These are phyloP conservation scores for Archips xylosteana DNA, from an alignment of 2,888 invertebrate species.

Conservation along the genomic window DNA sequence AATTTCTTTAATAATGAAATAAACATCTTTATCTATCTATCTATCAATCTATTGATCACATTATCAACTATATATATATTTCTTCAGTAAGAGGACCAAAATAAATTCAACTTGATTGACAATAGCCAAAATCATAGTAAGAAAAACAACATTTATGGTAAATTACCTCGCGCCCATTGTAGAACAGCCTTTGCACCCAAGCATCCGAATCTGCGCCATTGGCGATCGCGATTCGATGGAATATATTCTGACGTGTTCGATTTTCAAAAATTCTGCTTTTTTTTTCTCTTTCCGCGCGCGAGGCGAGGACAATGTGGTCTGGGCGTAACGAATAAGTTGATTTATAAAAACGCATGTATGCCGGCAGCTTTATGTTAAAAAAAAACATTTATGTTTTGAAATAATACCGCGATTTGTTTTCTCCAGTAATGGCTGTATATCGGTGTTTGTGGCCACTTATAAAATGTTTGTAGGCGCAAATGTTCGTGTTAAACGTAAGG, in stretches of 20 bases:
- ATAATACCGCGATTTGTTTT: slow-evolving; percentile 62
- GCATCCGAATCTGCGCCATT: slow-evolving; percentile 61
- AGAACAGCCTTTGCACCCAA: slow-evolving; percentile 45
- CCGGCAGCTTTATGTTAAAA: slow-evolving; percentile 56
- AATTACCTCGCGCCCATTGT: slow-evolving; percentile 43
- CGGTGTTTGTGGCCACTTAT: slow-evolving; percentile 52
- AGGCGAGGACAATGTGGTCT: slow-evolving; percentile 75
- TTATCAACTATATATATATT: too few species aligned
- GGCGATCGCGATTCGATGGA: slow-evolving; percentile 66
- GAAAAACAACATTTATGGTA: neutral
- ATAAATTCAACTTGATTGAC: too few species aligned
- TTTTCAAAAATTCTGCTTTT: slow-evolving; percentile 62
- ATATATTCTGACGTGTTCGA: slow-evolving; percentile 76
- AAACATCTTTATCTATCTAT: too few species aligned
- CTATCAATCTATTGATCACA: too few species aligned
- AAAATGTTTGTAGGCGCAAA: slow-evolving; percentile 60
- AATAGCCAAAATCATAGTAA: too few species aligned
- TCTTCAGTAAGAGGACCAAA: too few species aligned
- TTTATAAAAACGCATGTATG: slow-evolving; percentile 73
- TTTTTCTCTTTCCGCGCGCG: slow-evolving; percentile 62
- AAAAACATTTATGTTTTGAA: slow-evolving; percentile 53
- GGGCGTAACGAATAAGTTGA: slow-evolving; percentile 80
- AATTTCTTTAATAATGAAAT: too few species aligned
- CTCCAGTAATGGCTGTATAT: slow-evolving; percentile 57
- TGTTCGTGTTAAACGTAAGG: slow-evolving; percentile 30